Base-by-base conservation (phyloP, 1,140 invertebrate genomes). In the Trinorchestia longiramus region DNA sequence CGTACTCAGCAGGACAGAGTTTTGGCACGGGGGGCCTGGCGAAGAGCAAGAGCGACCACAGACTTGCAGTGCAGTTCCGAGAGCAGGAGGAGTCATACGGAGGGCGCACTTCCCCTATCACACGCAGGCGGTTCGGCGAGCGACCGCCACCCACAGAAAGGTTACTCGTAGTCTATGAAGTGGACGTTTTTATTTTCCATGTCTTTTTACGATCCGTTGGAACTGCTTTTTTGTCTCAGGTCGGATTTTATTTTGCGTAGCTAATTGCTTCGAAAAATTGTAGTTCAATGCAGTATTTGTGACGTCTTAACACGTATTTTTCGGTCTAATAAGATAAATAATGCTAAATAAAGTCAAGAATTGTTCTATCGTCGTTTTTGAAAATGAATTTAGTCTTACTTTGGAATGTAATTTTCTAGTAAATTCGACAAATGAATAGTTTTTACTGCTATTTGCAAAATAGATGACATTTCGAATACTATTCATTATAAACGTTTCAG, bases 1-100 rank as follows among this genome's bases (percentile, higher is more conserved):
- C 95, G 95, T 96, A 95, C 88, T 77, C n/a, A 57, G 43, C 91
- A 41, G 96, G 95, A 17, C 95, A 53, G 97, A 97, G 87, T 97
- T 95, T 97, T 57, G 97, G 98, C 96, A 97, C 98, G 47, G 98
- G 98, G 0, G 99, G 98, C 6, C 97, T 99, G 43, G 99, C 99
- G 98, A 98, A 99, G 96, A 99, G 99, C 96, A 99, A 99, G 97
- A 99, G 99, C 97, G 99, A 99, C 97, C 99, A 99, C 97, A 98
- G 99, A 47, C 97, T 99, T 90, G 99, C 99, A 28, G 98, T 98
- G 0, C 99, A 99, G 97, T 99, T 99, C 97, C 98, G 99, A 45
- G 98, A 99, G 97, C 98, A 99, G 97, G 98, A 99, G 97, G 98
- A 97, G 97, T 98, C 87, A 43, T 97, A 97, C 96, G 96, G 96